Base-by-base conservation (phyloP, 2,797 vertebrate genomes). In the Anguilla obscura region DNA sequence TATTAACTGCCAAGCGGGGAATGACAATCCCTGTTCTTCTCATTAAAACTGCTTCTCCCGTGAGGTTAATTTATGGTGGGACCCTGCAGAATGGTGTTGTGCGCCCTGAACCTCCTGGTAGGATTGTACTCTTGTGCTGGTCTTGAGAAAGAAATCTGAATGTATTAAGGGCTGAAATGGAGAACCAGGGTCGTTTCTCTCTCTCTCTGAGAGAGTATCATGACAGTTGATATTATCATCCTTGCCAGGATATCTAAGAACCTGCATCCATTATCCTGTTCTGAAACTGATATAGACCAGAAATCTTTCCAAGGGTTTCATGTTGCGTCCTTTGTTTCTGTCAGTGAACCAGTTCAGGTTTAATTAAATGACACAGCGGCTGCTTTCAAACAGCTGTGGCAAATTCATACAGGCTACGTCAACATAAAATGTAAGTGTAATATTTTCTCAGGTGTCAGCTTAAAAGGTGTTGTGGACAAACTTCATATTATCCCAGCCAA, bases 21-120 rank as follows among this genome's bases (percentile, higher is more conserved):
- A 85, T 87, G 85, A 91, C 92, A 90, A 74, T 90, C 80, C 87
- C 87, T 76, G 84, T 86, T 40, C 90, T 50, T 90, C 86, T 86
- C 87, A 87, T 85, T 91, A 89, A 88, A 90, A 89, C 88, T 90
- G 89, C 83, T 82, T 91, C 91, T 92, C 89, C 90, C 90, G 86
- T 84, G 69, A 87, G 30, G 90, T 90, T 92, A 92, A 94, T 96
- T 95, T 96, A 95, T 93, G 86, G 90, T 18, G 86, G 87, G 90
- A 88, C 91, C 93, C 88, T 90, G 91, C 89, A 91, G 91, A 87
- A 93, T 94, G 92, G 90, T 54, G 88, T 91, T 91, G 92, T 88
- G 87, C 91, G 87, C 89, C 89, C 71, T 33, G 60, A 89, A 93
- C 92, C 93, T 94, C 94, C 94, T 93, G 93, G 86, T 12, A 93